A percentile compares a stretch with the other conserved stretches of the same genome.
These are phyloP conservation scores for Cheilosia variabilis DNA, from an alignment of 2,888 invertebrate species.

Conservation along the genomic window DNA sequence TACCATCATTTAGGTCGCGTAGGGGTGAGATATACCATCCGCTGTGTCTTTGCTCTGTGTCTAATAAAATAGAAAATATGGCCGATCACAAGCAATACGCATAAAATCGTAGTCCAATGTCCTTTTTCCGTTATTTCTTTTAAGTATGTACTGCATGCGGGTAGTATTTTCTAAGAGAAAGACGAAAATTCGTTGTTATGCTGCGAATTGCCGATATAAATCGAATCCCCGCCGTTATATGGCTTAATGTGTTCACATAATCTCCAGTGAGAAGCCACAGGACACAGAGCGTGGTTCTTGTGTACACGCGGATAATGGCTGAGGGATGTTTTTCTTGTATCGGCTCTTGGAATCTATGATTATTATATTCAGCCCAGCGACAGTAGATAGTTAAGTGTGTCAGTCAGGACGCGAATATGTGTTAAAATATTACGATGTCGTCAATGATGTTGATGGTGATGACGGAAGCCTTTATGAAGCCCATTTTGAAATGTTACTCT, in stretches of 20 bases:
- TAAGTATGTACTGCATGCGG: constrained; percentile 12
- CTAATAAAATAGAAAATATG: constrained; percentile 72
- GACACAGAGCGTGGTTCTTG: constrained; percentile 29
- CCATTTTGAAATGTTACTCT: constrained; percentile 5
- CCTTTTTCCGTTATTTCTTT: constrained; percentile 16
- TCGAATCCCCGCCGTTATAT: constrained; percentile 60
- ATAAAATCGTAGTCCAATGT: constrained; percentile 57
- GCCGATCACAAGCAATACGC: constrained; percentile 64
- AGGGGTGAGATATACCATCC: constrained; percentile 40
- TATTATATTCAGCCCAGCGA: constrained; percentile 22
- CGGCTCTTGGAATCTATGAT: constrained; percentile 35
- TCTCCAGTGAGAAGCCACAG: constrained; percentile 32
- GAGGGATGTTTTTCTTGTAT: constrained; percentile 36
- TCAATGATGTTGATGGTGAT: constrained; percentile 31
- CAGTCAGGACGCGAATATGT: constrained; percentile 18
- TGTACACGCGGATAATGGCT: constrained; percentile 4
- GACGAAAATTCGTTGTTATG: constrained; percentile 56
- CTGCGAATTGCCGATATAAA: constrained; percentile 70
- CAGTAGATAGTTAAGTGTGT: constrained; percentile 19
- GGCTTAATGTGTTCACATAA: constrained; percentile 64
- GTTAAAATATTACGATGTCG: constrained; percentile 52
- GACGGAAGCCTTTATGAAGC: background rate
- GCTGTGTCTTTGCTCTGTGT: constrained; percentile 57
- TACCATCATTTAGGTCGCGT: constrained; percentile 70
- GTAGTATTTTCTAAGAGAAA: constrained; percentile 25